Evolutionary conservation across 2,888 invertebrate genomes (phyloP), one percentile per base, ranked within the genome.

Genomic region (Cryptus viduatorius): DNA sequence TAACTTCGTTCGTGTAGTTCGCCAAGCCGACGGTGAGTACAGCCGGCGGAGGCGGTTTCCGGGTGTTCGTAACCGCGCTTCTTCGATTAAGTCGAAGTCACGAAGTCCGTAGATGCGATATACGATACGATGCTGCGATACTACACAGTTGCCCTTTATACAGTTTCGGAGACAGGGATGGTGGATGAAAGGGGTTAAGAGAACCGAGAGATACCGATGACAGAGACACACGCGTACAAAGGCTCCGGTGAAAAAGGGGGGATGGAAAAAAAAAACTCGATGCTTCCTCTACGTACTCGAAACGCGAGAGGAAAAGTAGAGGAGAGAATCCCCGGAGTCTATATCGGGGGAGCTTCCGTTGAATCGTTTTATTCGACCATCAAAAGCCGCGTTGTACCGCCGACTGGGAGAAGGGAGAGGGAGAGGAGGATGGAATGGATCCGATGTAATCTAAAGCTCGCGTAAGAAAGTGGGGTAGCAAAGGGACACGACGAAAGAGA

Each of bases 361-460:
- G 84, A 86, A 86, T 86, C 73, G 85, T 85, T 87, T 87, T 87
- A 87, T 85, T 84, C 84, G 81, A 79, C 82, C 86, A 84, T 86
- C 87, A 85, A 87, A 83, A 86, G 86, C 48, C 75, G 78, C 80
- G 87, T 64, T 84, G 79, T 79, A 86, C 76, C 76, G 72, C 79
- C 79, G 75, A 65, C 67, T 53, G 67, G 61, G 56, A 64, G 73
- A 83, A 37, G 37, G 37, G 0, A 37, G n/a, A 8, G 37, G 37
- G 8, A 37, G 37, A 5, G 5, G 37, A 37, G 81, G 82, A 83
- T 85, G 79, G 78, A 85, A 81, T 86, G 84, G 84, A 85, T 87
- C 80, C 83, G 84, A 86, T 86, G 87, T 89, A 88, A 89, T 89
- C 89, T 87, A 86, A 84, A 82, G 77, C 75, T 87, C 79, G 76